Evolutionary conservation across 1,140 invertebrate genomes (phyloP).

Genomic region (Halictus rubicundus): DNA sequence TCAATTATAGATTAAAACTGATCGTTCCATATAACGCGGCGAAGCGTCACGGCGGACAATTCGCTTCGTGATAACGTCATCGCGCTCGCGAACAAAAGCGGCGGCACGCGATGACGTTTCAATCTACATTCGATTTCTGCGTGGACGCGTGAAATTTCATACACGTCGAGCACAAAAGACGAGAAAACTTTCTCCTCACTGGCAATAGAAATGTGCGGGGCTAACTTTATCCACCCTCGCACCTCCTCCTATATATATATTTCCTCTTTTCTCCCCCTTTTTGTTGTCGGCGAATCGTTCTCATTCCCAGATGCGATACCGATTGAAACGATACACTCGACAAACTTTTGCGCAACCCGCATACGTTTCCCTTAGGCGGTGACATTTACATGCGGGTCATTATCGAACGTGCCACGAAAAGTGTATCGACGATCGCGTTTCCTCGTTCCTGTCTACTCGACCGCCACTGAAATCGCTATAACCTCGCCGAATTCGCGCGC

Average conservation of each 20-base stretch:
- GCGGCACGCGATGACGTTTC: slow-evolving; percentile 13
- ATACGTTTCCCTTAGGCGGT: slow-evolving; percentile 21
- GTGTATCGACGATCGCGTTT: neutral
- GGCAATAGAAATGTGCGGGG: neutral
- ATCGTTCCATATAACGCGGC: neutral
- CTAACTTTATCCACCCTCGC: neutral
- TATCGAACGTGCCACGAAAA: slow-evolving; percentile 7
- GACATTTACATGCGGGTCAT: slow-evolving; percentile 42
- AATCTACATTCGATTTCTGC: slow-evolving; percentile 22
- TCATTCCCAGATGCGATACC: slow-evolving; percentile 19
- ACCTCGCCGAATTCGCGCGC: no score
- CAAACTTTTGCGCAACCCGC: slow-evolving; percentile 42
- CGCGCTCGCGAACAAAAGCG: neutral
- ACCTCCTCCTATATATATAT: neutral
- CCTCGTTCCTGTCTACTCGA: neutral
- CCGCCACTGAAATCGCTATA: neutral
- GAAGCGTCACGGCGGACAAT: no score
- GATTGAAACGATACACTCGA: slow-evolving; percentile 25
- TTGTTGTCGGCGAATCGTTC: neutral
- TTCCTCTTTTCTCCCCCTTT: neutral
- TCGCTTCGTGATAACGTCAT: neutral
- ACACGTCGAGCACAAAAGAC: neutral
- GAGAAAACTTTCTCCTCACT: slow-evolving; percentile 18
- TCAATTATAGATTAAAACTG: slow-evolving; percentile 6
- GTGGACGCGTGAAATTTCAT: slow-evolving; percentile 19